A percentile compares a stretch with the other conserved stretches of the same genome.
Conservation (phyloP, 2,888 invertebrate species). For the Heliconius ethilla region DNA sequence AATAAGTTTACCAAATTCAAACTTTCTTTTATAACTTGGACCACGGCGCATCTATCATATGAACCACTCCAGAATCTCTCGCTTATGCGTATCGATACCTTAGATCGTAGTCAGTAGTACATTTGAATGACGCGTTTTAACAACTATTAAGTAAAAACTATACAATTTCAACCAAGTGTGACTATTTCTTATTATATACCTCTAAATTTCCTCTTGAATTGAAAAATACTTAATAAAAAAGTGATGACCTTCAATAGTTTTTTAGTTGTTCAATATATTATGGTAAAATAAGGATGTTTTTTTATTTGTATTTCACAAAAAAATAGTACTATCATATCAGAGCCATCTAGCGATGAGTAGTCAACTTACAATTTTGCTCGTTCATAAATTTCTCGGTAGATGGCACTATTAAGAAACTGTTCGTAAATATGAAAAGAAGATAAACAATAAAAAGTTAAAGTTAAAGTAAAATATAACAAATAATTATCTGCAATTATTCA, state of each 20-base stretch:
- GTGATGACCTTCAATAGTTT: not conserved
- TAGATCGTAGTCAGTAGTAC: constrained; percentile 50
- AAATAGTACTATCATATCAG: not conserved
- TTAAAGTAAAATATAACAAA: no score
- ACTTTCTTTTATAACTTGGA: constrained; percentile 34
- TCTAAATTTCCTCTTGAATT: not conserved
- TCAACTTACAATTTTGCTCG: constrained; percentile 43
- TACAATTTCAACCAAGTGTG: constrained; percentile 39
- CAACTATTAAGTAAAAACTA: constrained; percentile 36
- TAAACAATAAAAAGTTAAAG: not conserved
- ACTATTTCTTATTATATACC: constrained; percentile 36
- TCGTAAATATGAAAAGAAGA: not conserved
- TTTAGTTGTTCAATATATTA: not conserved
- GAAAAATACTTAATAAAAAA: not conserved
- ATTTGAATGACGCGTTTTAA: constrained; percentile 42
- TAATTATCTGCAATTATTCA: no score
- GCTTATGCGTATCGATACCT: constrained; percentile 51
- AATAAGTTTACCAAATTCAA: not conserved
- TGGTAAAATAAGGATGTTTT: not conserved
- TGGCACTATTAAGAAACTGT: constrained; percentile 27
- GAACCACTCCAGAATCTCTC: constrained; percentile 46
- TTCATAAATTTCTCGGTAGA: constrained; percentile 33
- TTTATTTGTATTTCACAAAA: not conserved
- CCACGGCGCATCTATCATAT: constrained; percentile 42
- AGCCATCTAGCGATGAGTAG: constrained; percentile 64